Percentiles rank a stretch among this genome's conserved stretches.
These are phyloP conservation scores for Bradypus variegatus DNA, from an alignment of 2,797 vertebrate species.

Conservation along the genomic window DNA sequence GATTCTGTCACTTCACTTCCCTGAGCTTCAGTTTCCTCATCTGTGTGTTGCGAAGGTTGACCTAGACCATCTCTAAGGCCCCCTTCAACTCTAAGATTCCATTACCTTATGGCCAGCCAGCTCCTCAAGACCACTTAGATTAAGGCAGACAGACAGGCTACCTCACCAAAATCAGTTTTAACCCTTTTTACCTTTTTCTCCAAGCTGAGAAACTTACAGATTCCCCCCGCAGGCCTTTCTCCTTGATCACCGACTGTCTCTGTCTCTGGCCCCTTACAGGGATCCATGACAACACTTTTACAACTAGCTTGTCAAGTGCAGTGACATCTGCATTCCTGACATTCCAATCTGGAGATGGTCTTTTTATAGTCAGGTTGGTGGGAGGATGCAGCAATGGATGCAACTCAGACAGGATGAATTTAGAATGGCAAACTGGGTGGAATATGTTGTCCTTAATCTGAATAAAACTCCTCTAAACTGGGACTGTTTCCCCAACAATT, in stretches of 20 bases:
- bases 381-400: constrained; percentile 70
- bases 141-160: not conserved
- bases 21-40: not conserved
- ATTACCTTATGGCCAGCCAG: not conserved
- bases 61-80: not conserved
- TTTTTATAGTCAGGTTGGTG: constrained; percentile 76
- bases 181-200: not conserved
- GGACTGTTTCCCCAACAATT: constrained; percentile 58
- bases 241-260: not conserved
- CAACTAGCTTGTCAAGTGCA: constrained; percentile 61
- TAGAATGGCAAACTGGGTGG: constrained; percentile 65
- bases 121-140: not conserved
- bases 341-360: constrained; percentile 73
- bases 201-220: not conserved
- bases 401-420: constrained; percentile 71
- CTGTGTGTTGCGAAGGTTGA: not conserved
- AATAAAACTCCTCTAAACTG: constrained; percentile 64
- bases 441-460: constrained; percentile 71
- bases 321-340: constrained; percentile 76
- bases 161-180: not conserved
- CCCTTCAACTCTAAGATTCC: not conserved
- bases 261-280: constrained; percentile 12
- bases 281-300: constrained; percentile 53
- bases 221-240: not conserved
- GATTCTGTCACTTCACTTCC: not conserved